Evolutionary conservation across 2,113 vertebrate genomes (phyloP), one percentile per base, ranked within the genome.

Genomic region (Benitochromis conjunctus): DNA sequence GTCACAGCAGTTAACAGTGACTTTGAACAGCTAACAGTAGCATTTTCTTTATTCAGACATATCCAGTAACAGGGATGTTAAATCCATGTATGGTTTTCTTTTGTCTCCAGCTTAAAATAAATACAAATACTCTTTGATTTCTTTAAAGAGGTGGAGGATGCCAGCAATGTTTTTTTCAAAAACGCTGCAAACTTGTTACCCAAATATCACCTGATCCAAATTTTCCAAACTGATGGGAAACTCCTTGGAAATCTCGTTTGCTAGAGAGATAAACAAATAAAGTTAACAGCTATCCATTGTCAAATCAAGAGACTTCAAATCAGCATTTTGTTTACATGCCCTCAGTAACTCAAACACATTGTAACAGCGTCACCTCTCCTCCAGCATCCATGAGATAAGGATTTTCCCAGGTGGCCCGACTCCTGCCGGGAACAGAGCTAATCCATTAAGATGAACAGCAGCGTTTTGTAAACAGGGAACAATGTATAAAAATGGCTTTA

Each of bases 321-420:
- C 69, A 80, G 34, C 43, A 26, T 76, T 62, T 54, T 89, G 91
- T 94, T 93, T 85, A 86, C 83, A 36, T 12, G 81, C 79, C 92
- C 92, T 85, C 83, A 14, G 84, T 64, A 56, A 85, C 55, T 87
- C 55, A 86, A 91, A 92, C 86, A 88, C 69, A 83, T 19, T 46
- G 79, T 14, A 57, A 80, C 24, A 2, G 76, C 62, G 84, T 81
- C 84, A 55, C 26, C 11, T 86, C 78, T 79, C 55, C 41, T 82
- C 21, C 57, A 78, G 53, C 71, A 41, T 71, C 46, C 74, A 38
- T 58, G 41, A 88, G 89, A 89, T 89, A 82, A 88, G 58, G 69
- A 55, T 57, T 81, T 80, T 81, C 78, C 79, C 26, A 1, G 80
- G 86, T 26, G 69, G 69, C 88, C 56, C 9, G 3, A 36, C 80